Evolutionary conservation across 2,113 vertebrate genomes (phyloP).

Genomic region (Channa maculata): DNA sequence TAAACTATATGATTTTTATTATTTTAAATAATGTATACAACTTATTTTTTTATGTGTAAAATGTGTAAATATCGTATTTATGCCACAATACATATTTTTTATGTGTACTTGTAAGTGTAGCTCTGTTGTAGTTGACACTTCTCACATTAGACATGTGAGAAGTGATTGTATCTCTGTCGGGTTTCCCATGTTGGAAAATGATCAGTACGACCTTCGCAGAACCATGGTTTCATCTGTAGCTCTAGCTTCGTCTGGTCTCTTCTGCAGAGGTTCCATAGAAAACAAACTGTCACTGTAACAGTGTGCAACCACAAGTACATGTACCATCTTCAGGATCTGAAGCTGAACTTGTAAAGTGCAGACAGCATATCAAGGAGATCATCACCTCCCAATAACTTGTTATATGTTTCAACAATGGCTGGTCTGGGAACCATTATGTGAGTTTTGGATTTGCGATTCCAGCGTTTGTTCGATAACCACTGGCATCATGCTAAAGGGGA

Average conservation of each 20-base stretch:
- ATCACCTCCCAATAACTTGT: constrained; percentile 13
- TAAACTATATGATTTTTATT: no score
- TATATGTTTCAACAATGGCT: not conserved
- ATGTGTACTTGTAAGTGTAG: no score
- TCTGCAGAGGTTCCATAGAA: constrained; percentile 19
- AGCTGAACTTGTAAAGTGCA: constrained; percentile 28
- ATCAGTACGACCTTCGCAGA: not conserved
- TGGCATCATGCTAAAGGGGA: no score
- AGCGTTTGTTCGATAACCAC: not conserved
- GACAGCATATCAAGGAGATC: constrained; percentile 15
- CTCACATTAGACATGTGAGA: no score
- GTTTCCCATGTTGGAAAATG: no score
- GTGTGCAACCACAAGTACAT: constrained; percentile 20
- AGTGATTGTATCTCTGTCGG: no score
- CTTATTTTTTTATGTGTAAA: no score
- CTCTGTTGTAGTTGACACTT: no score
- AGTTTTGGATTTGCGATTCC: constrained; percentile 1
- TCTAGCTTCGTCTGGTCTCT: constrained; percentile 14
- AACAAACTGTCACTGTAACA: not conserved
- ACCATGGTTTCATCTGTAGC: not conserved
- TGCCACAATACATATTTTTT: no score
- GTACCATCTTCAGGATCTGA: constrained; percentile 13
- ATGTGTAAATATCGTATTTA: no score
- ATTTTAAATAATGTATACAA: no score
- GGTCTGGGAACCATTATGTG: not conserved